Evolutionary conservation across 2,113 vertebrate genomes (phyloP), one percentile per base, ranked within the genome.

Genomic region (Pelecanoides urinatrix): DNA sequence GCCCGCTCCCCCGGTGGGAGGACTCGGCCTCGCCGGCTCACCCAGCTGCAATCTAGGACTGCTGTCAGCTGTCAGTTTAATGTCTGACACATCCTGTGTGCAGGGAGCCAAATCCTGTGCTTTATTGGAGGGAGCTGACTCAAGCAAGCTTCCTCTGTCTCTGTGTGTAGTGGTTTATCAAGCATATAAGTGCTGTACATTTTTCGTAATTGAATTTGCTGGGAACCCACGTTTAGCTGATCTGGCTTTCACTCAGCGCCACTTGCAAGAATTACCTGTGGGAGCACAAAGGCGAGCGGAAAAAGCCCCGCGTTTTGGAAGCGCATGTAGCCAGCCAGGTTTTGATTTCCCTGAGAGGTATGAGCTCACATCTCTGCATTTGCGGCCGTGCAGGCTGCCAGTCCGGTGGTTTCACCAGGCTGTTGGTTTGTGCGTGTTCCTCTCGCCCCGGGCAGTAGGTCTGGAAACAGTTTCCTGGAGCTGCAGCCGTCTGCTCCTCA

Each of bases 1-100:
- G n/a, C 15, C 2, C 0, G 0, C 55, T 72, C 29, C n/a, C 20
- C 4, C 3, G 1, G 7, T 7, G n/a, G 50, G 50, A 91, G 65
- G 23, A 47, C 47, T 36, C 18, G 6, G 50, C 73, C 50, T 85
- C 2, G 13, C 59, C 0, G 4, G 38, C 63, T 90, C 36, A 18
- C 32, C 32, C 16, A 50, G 50, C 63, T 77, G 55, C 68, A n/a
- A 3, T 67, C 55, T 34, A 44, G 76, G 40, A 21, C 53, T 78
- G 71, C 59, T 49, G 42, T 80, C 38, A 29, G 50, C 49, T 6
- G 2, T 66, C 25, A 10, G 36, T 52, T 55, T 67, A 83, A 84
- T 94, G 90, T 73, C 82, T 0, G 1, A 71, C 25, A 63, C 56
- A 11, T 90, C 50, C 71, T 59, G 29, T 66, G 62, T 75, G 82